Percentiles rank a stretch among this genome's conserved stretches.
These are phyloP conservation scores for Chaetophractus vellerosus DNA, from an alignment of 2,797 vertebrate genomes.

Conservation along the genomic window DNA sequence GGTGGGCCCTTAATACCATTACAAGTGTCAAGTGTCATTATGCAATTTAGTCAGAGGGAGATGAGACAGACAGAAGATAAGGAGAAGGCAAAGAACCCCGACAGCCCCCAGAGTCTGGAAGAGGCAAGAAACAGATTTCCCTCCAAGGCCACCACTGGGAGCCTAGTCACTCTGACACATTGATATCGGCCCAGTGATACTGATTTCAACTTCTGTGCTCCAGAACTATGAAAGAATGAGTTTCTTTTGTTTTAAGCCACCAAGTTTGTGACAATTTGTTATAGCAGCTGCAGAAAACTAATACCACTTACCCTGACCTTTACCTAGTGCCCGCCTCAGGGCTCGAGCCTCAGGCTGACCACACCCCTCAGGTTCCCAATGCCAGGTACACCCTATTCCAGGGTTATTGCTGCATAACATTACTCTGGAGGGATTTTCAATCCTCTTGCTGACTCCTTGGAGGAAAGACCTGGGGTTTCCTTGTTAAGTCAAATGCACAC, in stretches of 20 bases:
- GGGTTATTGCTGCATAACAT: not conserved
- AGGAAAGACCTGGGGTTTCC: not conserved
- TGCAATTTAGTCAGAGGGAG: not conserved
- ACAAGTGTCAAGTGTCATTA: not conserved
- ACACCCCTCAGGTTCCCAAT: not conserved
- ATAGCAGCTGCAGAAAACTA: not conserved
- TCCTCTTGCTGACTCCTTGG: not conserved
- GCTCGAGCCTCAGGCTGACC: not conserved
- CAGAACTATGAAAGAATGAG: not conserved
- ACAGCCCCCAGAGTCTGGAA: not conserved
- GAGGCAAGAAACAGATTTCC: not conserved
- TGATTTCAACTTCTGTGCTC: not conserved
- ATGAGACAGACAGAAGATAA: not conserved
- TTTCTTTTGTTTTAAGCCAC: not conserved
- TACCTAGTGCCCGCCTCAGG: not conserved
- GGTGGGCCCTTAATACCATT: not conserved
- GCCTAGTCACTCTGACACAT: not conserved
- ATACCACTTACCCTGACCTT: constrained; percentile 16
- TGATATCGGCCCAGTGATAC: not conserved
- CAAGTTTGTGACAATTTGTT: not conserved
- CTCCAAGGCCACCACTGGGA: not conserved
- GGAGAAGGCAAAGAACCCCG: not conserved
- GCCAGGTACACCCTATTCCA: not conserved
- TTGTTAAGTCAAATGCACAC: not conserved
- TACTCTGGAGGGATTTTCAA: not conserved